Evolutionary conservation across 2,888 invertebrate species (phyloP), one percentile per base, ranked within the genome.

Genomic region (Chymomyza fuscimana): DNA sequence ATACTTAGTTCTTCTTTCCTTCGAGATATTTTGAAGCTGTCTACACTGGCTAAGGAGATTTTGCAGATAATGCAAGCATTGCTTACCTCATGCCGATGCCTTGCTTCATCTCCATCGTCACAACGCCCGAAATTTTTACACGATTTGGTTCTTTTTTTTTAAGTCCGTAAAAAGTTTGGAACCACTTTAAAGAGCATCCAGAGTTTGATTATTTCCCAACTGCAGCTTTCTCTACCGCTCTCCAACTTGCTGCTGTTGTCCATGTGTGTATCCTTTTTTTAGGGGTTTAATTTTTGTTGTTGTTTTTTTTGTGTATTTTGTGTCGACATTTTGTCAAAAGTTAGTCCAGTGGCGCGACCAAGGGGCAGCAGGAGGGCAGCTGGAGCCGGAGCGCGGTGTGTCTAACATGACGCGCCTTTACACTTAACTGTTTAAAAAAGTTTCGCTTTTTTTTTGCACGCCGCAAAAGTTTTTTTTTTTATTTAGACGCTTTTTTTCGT

Each of bases 321-420:
- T 68, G 80, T 67, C 77, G 70, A 78, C 82, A 74, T 83, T 82
- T 85, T 82, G 83, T 81, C 83, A 87, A 85, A 85, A 85, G 86
- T 85, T 85, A 78, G 85, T 85, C 83, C 77, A 86, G 83, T 78
- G 40, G 10, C 40, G 12, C 12, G 40, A 12, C 40, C 40, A 46
- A 16, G 54, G 65, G 32, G 7, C 40, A 46, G 40, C 40, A 0
- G 40, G 12, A 46, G 40, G 4, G 40, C 32, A 32, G 32, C 67
- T 71, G 69, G 68, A 74, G 63, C 67, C 73, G 69, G 68, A 74
- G 63, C 73, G 70, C 82, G 86, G 83, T 79, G 79, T 83, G 79
- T 80, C 86, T 77, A 79, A 82, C 84, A 83, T 73, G 82, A 86
- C 86, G 84, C 86, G 83, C 86, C 86, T 83, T 84, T 84, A 83